These are phyloP conservation scores for Callocephalon fimbriatum DNA, from an alignment of 2,113 vertebrate species.

Conservation along the genomic window DNA sequence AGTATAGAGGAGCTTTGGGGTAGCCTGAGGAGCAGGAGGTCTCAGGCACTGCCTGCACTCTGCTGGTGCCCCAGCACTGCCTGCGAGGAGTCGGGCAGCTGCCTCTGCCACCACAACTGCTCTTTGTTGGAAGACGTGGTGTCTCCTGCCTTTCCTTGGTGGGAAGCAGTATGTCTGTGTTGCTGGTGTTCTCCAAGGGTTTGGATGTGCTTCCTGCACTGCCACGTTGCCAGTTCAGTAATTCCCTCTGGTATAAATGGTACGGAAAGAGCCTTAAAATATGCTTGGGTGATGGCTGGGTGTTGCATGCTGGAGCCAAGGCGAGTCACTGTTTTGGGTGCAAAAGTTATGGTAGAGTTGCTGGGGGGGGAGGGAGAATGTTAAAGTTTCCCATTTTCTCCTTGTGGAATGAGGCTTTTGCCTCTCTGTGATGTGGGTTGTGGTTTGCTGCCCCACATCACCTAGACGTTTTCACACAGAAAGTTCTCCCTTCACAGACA, in stretches of 20 bases:
- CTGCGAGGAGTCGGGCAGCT: neutral
- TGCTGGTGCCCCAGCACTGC: neutral
- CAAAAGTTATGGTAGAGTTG: neutral
- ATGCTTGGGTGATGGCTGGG: neutral
- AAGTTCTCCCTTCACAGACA: neutral
- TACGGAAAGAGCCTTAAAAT: neutral
- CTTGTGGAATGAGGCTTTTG: neutral
- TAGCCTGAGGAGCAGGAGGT: neutral
- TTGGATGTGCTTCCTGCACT: neutral
- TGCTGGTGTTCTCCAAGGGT: neutral
- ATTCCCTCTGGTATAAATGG: neutral
- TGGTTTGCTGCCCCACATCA: neutral
- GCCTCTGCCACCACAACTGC: neutral
- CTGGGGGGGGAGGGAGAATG: accelerated
- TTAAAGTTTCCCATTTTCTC: neutral
- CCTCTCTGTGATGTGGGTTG: too few relatives aligned
- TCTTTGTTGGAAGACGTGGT: neutral
- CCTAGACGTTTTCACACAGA: neutral
- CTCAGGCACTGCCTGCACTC: accelerated
- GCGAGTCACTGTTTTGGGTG: neutral
- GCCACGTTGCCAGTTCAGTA: neutral
- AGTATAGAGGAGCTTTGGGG: neutral
- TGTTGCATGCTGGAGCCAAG: neutral
- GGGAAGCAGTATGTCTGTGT: neutral
- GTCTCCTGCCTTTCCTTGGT: neutral